phyloP scores from a whole-genome alignment of 2,888 invertebrate species.

The Calliphora vomitoria region DNA sequence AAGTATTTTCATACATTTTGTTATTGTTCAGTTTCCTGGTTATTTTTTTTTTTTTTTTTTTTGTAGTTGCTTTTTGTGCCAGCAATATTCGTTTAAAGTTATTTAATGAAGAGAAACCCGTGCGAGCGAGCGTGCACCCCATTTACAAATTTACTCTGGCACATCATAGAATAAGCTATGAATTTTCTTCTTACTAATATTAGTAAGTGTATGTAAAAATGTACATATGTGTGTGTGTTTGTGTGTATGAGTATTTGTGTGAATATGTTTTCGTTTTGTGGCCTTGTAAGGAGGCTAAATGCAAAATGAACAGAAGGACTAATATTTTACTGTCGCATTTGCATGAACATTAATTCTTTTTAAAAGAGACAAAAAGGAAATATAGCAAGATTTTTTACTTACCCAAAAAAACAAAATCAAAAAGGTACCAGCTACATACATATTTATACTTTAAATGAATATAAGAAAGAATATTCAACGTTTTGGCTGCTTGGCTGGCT shows the following conservation, averaged over 20 bases:
- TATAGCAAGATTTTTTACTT: conserved; percentile 54
- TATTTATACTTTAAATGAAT: conserved; percentile 6
- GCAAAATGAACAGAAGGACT: conserved; percentile 67
- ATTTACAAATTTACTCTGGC: conserved; percentile 69
- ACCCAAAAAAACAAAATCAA: background rate
- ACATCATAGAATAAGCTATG: conserved; percentile 62
- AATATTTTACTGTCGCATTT: conserved; percentile 74
- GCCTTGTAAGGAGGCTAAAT: conserved; percentile 68
- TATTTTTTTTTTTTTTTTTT: background rate
- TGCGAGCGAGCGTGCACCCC: conserved; percentile 38
- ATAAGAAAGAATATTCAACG: conserved; percentile 46
- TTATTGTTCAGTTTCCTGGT: background rate
- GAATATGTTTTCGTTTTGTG: conserved; percentile 37
- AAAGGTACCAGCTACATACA: background rate
- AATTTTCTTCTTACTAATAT: conserved; percentile 55
- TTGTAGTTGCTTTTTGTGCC: background rate
- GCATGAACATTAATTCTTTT: conserved; percentile 73
- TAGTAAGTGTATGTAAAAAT: background rate
- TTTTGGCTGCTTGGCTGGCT: conserved; percentile 20
- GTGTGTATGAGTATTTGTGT: conserved; percentile 4
- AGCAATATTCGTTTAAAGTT: conserved; percentile 60
- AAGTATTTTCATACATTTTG: conserved; percentile 32
- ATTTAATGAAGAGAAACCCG: conserved; percentile 65
- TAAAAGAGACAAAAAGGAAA: conserved; percentile 66
- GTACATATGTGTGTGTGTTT: background rate